Percentiles rank a stretch among this genome's conserved stretches.
Conservation (phyloP, 2,113 vertebrate genomes). For the Aldabrachelys gigantea region DNA sequence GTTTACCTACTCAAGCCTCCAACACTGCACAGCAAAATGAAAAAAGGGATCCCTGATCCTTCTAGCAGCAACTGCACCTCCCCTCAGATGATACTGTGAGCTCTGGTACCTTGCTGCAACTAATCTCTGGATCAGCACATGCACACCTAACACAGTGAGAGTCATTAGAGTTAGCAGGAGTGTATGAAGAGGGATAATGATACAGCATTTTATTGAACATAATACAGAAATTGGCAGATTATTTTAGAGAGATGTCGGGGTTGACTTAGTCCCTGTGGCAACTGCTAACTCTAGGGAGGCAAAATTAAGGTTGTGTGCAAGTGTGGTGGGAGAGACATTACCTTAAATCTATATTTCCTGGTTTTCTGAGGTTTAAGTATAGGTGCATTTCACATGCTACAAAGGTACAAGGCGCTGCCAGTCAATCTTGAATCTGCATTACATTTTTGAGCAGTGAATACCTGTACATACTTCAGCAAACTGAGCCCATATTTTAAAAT, state of each 20-base stretch:
- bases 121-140: neutral
- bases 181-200: neutral
- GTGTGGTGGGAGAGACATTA: neutral
- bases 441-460: neutral
- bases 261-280: neutral
- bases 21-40: too few relatives aligned
- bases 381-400: neutral
- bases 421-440: neutral
- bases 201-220: neutral
- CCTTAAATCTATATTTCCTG: neutral
- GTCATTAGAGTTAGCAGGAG: neutral
- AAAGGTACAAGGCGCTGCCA: neutral
- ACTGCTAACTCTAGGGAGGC: neutral
- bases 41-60: too few relatives aligned
- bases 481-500: neutral
- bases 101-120: too few relatives aligned
- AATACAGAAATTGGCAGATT: neutral
- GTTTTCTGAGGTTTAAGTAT: neutral
- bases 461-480: neutral
- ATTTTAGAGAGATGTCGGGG: neutral
- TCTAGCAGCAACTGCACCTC: too few relatives aligned
- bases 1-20: too few relatives aligned
- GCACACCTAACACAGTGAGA: neutral
- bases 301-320: neutral
- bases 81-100: too few relatives aligned